phyloP scores from a whole-genome alignment of 2,888 invertebrate species.

The Orthosia incerta region DNA sequence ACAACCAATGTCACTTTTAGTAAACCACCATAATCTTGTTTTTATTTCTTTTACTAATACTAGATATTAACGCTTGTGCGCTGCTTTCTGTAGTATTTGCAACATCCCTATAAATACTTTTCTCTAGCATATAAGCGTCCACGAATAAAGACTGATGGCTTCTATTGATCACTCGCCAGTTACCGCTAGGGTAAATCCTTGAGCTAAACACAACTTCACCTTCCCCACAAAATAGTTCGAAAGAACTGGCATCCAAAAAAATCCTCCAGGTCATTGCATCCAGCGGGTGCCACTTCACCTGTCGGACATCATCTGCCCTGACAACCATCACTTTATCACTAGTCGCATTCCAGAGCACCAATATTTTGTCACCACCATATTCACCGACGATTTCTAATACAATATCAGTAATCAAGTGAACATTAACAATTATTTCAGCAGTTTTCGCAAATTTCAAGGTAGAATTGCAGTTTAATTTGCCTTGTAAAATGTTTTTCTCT shows the following conservation, averaged over 20 bases:
- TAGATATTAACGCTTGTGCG: background rate
- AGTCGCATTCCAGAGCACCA: conserved; percentile 77
- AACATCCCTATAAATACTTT: conserved; percentile 52
- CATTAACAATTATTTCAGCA: conserved; percentile 78
- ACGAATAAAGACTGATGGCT: background rate
- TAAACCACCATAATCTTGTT: background rate
- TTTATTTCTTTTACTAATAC: background rate
- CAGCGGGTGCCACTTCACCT: conserved; percentile 82
- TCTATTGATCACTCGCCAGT: conserved; percentile 75
- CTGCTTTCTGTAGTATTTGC: background rate
- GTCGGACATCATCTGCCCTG: conserved; percentile 80
- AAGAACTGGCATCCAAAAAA: conserved; percentile 84
- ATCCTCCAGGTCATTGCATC: conserved; percentile 77
- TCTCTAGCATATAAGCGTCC: conserved; percentile 75
- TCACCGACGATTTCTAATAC: conserved; percentile 77
- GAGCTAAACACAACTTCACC: conserved; percentile 87
- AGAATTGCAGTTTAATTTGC: conserved; percentile 66
- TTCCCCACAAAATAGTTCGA: conserved; percentile 86
- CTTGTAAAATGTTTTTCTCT: conserved; percentile 68
- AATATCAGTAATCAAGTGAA: conserved; percentile 73
- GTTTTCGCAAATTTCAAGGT: conserved; percentile 76
- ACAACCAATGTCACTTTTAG: background rate
- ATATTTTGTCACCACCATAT: conserved; percentile 75
- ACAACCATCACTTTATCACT: conserved; percentile 78
- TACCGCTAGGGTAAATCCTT: conserved; percentile 80